Base-by-base conservation (phyloP, 2,113 vertebrate genomes). In the Cygnus buccinator region DNA sequence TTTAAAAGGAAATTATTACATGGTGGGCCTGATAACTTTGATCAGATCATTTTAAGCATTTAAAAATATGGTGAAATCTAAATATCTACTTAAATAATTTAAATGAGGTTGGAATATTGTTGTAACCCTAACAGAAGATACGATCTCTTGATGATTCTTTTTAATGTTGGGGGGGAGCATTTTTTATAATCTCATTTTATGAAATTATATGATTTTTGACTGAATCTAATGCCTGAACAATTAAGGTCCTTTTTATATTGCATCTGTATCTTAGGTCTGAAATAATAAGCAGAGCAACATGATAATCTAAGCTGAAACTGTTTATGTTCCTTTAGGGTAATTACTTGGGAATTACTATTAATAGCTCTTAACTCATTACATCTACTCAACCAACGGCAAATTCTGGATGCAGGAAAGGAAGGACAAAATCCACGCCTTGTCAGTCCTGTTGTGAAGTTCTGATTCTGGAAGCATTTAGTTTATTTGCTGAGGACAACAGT, bases 271-370 rank as follows among this genome's bases (percentile, higher is more conserved):
- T 87, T 68, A 85, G 11, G 29, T 68, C 25, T 75, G 74, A 89
- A 93, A 71, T 75, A 78, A 66, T 25, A 35, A 85, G 29, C 74
- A 66, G 71, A 75, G 9, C 46, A 71, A 59, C 55, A 29, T 33
- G 39, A 43, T 87, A 83, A 82, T 87, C 57, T 68, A 68, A 95
- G 90, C 41, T 58, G 63, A 80, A 97, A 77, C 35, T 77, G 4
- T 77, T 80, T 86, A 28, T 58, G 31, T 95, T 70, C 31, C n/a
- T 75, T 92, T 87, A 48, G 35, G 18, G 50, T 91, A 72, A 81
- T 84, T 94, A 61, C 43, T 84, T 78, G 75, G 17, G 10, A 91
- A 78, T 87, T 66, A 16, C 48, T 92, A 31, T 89, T 91, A 68
- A 79, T 91, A 87, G 58, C 13, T 71, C 28, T 84, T 82, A 52